Conservation (phyloP, 2,113 vertebrate genomes). For the Salminus brasiliensis region DNA sequence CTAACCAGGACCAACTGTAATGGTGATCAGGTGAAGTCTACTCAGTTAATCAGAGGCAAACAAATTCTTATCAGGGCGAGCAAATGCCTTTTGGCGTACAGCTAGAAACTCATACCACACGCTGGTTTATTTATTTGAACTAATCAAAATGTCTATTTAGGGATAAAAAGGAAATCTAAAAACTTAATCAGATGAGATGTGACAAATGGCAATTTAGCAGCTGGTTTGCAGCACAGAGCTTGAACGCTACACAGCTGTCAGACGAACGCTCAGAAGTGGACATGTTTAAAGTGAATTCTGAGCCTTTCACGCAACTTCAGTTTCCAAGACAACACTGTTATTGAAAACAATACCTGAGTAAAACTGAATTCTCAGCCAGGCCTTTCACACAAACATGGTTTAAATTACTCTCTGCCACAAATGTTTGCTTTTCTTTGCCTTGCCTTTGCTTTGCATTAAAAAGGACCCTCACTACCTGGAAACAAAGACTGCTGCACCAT, state of each 20-base stretch:
- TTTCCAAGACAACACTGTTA: slow-evolving; percentile 83
- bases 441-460: slow-evolving; percentile 75
- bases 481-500: slow-evolving; percentile 55
- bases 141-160: slow-evolving; percentile 29
- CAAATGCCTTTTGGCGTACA: background rate
- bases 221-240: background rate
- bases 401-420: slow-evolving; percentile 78
- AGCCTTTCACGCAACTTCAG: slow-evolving; percentile 60
- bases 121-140: slow-evolving; percentile 40
- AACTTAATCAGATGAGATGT: slow-evolving; percentile 35
- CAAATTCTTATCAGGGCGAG: background rate
- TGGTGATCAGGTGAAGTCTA: no score
- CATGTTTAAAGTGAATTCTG: slow-evolving; percentile 51
- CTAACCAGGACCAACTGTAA: no score
- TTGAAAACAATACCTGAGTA: slow-evolving; percentile 83
- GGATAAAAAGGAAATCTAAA: background rate
- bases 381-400: slow-evolving; percentile 79
- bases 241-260: slow-evolving; percentile 2
- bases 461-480: slow-evolving; percentile 66
- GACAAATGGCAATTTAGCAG: slow-evolving; percentile 31
- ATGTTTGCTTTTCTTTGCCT: slow-evolving; percentile 81
- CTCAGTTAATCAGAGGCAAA: slow-evolving; percentile 6
- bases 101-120: background rate
- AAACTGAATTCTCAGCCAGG: slow-evolving; percentile 74
- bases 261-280: slow-evolving; percentile 24